Evolutionary conservation across 2,888 invertebrate genomes (phyloP), one percentile per base, ranked within the genome.

Genomic region (Lissocephala sabroskyi): DNA sequence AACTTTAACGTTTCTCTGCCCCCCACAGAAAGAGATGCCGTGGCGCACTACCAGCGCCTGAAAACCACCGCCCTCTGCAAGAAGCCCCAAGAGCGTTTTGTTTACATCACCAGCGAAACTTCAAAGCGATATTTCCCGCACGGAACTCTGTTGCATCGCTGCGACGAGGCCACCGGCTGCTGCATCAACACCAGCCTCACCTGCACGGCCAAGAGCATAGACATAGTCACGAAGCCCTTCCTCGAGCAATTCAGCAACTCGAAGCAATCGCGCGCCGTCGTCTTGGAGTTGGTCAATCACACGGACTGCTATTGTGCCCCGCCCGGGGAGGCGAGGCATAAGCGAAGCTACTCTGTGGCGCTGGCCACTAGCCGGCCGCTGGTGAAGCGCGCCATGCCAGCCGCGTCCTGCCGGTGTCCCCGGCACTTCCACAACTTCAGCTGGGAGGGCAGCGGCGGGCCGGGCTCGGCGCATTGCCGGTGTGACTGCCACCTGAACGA

Each of bases 121-220:
- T 90, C 91, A 35, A 92, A 90, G 56, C 87, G 88, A 6, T 96
- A 93, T 85, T 86, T 90, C 68, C 96, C 97, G 0, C 90, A 91
- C 39, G 95, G 94, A 80, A 95, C 95, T 2, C 89, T 93, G 44
- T 86, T 97, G 47, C 93, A 96, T 84, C 89, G 94, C 51, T 97
- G 97, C 83, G 90, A 92, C 3, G 92, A 93, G 59, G 92, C 92
- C 83, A 90, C 93, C 11, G 96, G 95, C 41, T 97, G 97, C 85
- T 97, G 96, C 82, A 14, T 26, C 4, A 26, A 19, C 26, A 86
- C 86, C 59, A 87, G 88, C 56, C 89, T 89, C 54, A 90, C 90
- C 35, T 96, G 95, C 84, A 91, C 90, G 4, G 91, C 92, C 0
- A 91, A 92, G 79, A 87, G 86, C 2, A 89, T 90, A 11, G 59